Conservation (phyloP, 64 coral and sea anemone genomes). For the Montipora efflorescens region DNA sequence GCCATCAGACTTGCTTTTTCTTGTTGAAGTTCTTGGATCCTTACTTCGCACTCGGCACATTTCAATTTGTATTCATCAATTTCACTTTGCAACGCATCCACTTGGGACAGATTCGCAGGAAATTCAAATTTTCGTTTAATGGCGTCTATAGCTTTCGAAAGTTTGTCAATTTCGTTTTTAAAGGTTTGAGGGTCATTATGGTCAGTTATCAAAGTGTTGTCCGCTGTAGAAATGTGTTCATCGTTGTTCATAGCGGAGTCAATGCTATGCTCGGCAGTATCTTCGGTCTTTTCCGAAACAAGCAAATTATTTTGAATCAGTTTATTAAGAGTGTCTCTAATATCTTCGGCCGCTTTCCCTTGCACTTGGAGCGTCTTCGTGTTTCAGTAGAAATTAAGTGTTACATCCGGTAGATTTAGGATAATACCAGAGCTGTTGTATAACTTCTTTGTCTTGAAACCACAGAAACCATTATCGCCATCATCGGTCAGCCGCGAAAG, state of each 20-base stretch:
- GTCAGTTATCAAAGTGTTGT: too few species aligned
- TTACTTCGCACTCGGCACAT: not conserved
- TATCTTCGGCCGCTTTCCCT: constrained; percentile 6
- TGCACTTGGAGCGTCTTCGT: not conserved
- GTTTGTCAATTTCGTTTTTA: not conserved
- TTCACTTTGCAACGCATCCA: constrained; percentile 28
- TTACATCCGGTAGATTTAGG: too few species aligned
- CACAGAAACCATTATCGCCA: not conserved
- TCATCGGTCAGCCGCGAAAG: constrained; percentile 1
- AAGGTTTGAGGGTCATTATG: too few species aligned
- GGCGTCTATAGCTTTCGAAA: not conserved
- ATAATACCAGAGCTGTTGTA: not conserved
- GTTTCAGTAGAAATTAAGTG: too few species aligned
- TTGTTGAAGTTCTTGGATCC: not conserved
- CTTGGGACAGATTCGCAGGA: not conserved
- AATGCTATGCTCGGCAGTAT: too few species aligned
- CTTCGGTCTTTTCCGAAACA: too few species aligned
- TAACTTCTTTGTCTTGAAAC: constrained; percentile 11
- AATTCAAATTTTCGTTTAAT: not conserved
- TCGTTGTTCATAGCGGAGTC: too few species aligned
- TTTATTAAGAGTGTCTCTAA: not conserved
- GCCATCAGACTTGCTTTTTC: not conserved
- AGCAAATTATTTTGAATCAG: too few species aligned
- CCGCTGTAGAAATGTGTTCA: too few species aligned
- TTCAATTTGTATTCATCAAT: constrained; percentile 23